Conservation (phyloP, 2,888 invertebrate genomes). For the Calameuta idolon region DNA sequence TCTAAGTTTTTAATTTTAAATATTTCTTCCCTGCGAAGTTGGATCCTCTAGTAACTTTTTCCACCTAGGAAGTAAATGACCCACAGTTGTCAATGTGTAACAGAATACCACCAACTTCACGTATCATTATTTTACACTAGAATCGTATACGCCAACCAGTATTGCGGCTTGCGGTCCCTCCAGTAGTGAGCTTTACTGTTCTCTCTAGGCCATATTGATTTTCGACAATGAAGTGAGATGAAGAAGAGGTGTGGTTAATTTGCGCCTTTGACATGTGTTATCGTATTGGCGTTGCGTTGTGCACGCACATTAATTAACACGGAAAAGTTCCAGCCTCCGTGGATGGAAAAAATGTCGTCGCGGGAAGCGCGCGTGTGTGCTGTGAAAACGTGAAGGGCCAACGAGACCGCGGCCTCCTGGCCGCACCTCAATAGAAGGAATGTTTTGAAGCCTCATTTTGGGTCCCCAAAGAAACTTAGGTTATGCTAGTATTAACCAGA, state of each 20-base stretch:
- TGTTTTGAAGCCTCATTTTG: background rate
- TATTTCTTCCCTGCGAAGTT: background rate
- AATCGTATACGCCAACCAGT: background rate
- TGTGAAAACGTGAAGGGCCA: slow-evolving; percentile 16
- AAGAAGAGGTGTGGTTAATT: slow-evolving; percentile 32
- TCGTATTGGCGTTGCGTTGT: slow-evolving; percentile 11
- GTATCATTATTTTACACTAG: background rate
- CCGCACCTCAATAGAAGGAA: slow-evolving; percentile 1
- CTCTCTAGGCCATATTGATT: slow-evolving; percentile 25
- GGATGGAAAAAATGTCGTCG: slow-evolving; percentile 24
- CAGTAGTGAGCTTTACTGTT: background rate
- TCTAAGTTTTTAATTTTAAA: no score
- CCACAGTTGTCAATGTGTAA: background rate
- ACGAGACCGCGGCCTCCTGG: background rate
- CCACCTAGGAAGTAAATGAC: background rate
- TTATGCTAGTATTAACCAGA: slow-evolving; percentile 2
- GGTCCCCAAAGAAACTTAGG: background rate
- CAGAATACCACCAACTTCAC: background rate
- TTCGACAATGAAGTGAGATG: slow-evolving; percentile 16
- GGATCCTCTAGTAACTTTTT: background rate
- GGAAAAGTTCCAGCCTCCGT: background rate
- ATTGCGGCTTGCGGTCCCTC: background rate
- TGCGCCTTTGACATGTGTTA: slow-evolving; percentile 17
- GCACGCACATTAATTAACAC: background rate
- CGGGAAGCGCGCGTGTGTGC: slow-evolving; percentile 4